Evolutionary conservation across 2,888 invertebrate species (phyloP).

Genomic region (Aplocera efformata): DNA sequence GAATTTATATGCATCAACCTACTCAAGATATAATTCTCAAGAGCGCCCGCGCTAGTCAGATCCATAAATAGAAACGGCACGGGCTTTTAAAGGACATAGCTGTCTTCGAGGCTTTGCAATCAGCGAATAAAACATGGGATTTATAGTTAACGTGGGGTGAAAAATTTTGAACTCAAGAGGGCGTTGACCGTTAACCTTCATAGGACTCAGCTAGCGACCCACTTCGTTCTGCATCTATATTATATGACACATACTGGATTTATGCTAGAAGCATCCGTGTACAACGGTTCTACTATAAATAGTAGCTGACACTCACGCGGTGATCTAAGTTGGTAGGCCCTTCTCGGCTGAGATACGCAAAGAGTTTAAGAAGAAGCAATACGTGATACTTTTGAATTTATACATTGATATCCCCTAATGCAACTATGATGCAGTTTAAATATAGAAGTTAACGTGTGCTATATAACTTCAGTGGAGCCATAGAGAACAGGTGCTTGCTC

Average conservation of each 20-base stretch:
- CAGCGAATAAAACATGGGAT: slow-evolving; percentile 5
- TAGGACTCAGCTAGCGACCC: slow-evolving; percentile 32
- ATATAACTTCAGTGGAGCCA: not conserved
- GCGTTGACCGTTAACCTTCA: slow-evolving; percentile 8
- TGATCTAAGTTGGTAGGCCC: slow-evolving; percentile 13
- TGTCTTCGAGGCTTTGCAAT: slow-evolving; percentile 42
- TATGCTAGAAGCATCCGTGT: slow-evolving; percentile 34
- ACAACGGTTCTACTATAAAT: slow-evolving; percentile 37
- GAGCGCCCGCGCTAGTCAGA: slow-evolving; percentile 32
- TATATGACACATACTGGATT: slow-evolving; percentile 30
- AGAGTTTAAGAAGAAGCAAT: not conserved
- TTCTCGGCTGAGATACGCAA: not conserved
- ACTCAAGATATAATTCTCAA: slow-evolving; percentile 42
- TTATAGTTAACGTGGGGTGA: slow-evolving; percentile 1
- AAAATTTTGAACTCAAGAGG: slow-evolving; percentile 6
- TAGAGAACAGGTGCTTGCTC: not conserved
- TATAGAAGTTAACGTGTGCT: not conserved
- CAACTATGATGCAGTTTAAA: no score
- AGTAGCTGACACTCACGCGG: slow-evolving; percentile 11
- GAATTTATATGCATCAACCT: slow-evolving; percentile 17
- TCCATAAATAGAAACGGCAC: slow-evolving; percentile 50
- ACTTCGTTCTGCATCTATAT: slow-evolving; percentile 25
- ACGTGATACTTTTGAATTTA: no score
- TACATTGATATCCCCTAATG: no score
- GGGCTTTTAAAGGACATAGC: slow-evolving; percentile 51